Base-by-base conservation (phyloP, 2,888 invertebrate genomes). In the Diaperis boleti region DNA sequence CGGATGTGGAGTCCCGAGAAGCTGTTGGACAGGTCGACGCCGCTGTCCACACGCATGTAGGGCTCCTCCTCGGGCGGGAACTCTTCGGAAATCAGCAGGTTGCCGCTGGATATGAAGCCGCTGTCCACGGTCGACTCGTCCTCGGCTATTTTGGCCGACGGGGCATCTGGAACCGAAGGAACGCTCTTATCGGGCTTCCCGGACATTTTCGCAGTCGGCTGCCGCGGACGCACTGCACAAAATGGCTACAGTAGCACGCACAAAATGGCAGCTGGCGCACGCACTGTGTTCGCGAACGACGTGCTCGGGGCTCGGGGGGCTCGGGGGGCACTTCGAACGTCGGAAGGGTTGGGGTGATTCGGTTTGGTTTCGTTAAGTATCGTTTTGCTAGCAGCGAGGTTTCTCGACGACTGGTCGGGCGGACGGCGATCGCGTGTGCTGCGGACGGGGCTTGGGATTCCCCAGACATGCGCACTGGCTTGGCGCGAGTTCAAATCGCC, bases 31-130 rank as follows among this genome's bases (percentile, higher is more conserved):
- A 82, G 79, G 72, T 87, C 88, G 18, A 89, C 83, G 72, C 89
- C 91, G 83, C 89, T 89, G 78, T 92, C 91, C 59, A 87, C 79
- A 77, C 84, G 83, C 86, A 87, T 87, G 68, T 71, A 68, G 11
- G 64, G 66, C 17, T 65, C 65, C 49, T 76, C 74, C 59, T 78
- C 77, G 41, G 75, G 73, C n/a, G 69, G 63, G 55, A 79, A 70
- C 64, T 78, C 78, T 55, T 74, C 76, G 13, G 78, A 78, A 55
- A 75, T 62, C 50, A 74, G 67, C 42, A 79, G 62, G 68, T 78
- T 78, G 42, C 74, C 78, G 66, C 77, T 73, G 17, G 80, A 80
- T 59, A 80, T 69, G 66, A 81, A 81, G 42, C 82, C 82, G 68
- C 81, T 81, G 68, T 81, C 81, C 39, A 33, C 15, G 49, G 71